A percentile compares a stretch with the other conserved stretches of the same genome.
Conservation (phyloP, 2,888 invertebrate genomes). For the Drosophila prostipennis region DNA sequence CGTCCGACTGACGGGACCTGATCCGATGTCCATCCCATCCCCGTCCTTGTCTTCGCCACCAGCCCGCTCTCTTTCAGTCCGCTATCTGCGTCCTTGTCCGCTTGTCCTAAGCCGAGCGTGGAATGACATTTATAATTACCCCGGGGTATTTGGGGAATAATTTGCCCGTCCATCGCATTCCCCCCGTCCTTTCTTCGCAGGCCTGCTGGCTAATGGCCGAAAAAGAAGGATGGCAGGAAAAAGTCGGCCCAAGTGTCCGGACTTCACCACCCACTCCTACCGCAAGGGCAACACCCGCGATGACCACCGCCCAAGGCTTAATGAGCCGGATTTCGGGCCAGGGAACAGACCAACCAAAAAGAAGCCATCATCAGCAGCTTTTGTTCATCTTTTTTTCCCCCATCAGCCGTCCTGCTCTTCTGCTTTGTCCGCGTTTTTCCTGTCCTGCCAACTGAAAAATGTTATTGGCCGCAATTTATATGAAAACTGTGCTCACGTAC, state of each 20-base stretch:
- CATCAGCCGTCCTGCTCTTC: conserved; percentile 36
- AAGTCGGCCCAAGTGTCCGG: conserved; percentile 57
- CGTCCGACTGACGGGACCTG: conserved; percentile 47
- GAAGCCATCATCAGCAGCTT: conserved; percentile 80
- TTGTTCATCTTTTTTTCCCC: conserved; percentile 64
- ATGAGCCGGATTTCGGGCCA: conserved; percentile 72
- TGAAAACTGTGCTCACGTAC: conserved; percentile 77
- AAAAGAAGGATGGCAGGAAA: conserved; percentile 46
- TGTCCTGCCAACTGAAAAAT: conserved; percentile 75
- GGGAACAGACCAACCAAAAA: conserved; percentile 44
- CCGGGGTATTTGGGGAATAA: conserved; percentile 80
- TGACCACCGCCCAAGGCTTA: conserved; percentile 65
- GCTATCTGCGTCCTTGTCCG: conserved; percentile 19
- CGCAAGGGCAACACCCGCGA: conserved; percentile 59
- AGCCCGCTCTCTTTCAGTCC: background rate
- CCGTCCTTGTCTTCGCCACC: conserved; percentile 3
- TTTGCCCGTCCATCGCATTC: conserved; percentile 64
- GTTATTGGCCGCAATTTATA: conserved; percentile 82
- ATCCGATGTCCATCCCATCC: conserved; percentile 19
- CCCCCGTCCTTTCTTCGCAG: conserved; percentile 2
- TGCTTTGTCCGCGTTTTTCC: conserved; percentile 72
- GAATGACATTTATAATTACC: conserved; percentile 83
- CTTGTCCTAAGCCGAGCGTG: conserved; percentile 58
- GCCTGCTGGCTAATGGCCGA: conserved; percentile 63
- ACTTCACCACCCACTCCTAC: conserved; percentile 49